These are phyloP conservation scores for Pollicipes pollicipes DNA, from an alignment of 1,140 invertebrate species.

Conservation along the genomic window DNA sequence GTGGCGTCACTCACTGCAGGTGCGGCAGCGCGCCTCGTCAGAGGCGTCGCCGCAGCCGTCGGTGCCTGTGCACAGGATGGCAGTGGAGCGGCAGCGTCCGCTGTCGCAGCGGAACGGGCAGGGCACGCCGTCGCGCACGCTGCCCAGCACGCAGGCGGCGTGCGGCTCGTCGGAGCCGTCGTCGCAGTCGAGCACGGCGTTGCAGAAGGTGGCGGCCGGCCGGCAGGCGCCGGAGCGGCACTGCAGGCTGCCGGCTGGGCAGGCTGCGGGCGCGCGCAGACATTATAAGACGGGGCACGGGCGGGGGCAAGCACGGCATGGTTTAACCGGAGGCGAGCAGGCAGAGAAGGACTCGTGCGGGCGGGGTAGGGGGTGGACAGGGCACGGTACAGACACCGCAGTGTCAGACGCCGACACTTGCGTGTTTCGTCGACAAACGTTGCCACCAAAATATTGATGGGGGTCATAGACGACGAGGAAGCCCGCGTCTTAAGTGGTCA, in stretches of 20 bases:
- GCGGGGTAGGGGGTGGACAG: no score
- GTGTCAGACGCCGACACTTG: no score
- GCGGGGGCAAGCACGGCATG: no score
- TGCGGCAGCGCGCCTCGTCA: slow-evolving; percentile 60
- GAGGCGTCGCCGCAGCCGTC: slow-evolving; percentile 78
- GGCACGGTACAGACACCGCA: no score
- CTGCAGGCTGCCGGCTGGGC: slow-evolving; percentile 58
- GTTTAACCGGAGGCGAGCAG: no score
- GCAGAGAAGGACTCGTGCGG: no score
- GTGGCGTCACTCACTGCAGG: slow-evolving; percentile 59
- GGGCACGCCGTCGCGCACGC: slow-evolving; percentile 16
- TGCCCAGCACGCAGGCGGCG: slow-evolving; percentile 39
- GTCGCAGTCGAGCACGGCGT: slow-evolving; percentile 61
- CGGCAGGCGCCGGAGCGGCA: slow-evolving; percentile 66
- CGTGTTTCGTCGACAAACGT: no score
- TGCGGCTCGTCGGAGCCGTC: slow-evolving; percentile 69
- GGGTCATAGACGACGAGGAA: no score
- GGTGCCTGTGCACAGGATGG: slow-evolving; percentile 64
- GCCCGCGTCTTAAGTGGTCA: no score
- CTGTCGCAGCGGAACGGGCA: slow-evolving; percentile 68
- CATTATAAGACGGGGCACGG: no score
- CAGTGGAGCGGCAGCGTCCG: slow-evolving; percentile 64
- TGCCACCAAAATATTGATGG: no score
- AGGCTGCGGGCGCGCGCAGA: slow-evolving; percentile 27
- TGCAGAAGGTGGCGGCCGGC: slow-evolving; percentile 76